Evolutionary conservation across 2,888 invertebrate genomes (phyloP).

Genomic region (Unio delphinus): DNA sequence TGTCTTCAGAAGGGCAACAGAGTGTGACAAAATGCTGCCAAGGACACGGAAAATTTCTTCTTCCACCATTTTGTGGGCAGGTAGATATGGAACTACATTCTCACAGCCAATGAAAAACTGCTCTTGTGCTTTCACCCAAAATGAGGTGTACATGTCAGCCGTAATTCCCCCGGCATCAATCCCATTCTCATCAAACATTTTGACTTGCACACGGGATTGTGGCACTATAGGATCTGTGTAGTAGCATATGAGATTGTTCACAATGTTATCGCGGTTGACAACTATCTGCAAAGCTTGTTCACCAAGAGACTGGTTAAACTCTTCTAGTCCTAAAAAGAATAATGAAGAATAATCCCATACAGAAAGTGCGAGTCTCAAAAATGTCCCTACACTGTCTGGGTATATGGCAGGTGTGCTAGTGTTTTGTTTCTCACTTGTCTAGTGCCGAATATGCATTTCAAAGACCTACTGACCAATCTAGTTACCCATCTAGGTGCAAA

Average conservation of each 20-base stretch:
- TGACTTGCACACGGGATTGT: conserved; percentile 20
- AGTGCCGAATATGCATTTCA: too few species aligned
- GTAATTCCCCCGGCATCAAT: conserved; percentile 32
- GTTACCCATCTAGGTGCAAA: too few species aligned
- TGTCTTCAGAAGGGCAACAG: conserved; percentile 24
- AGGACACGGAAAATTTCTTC: conserved; percentile 22
- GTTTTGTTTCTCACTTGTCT: too few species aligned
- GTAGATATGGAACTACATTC: conserved; percentile 25
- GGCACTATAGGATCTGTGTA: conserved; percentile 29
- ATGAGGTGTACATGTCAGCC: conserved; percentile 30
- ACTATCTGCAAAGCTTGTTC: conserved; percentile 8
- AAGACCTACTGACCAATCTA: too few species aligned
- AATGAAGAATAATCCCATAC: neutral
- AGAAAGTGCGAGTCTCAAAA: too few species aligned
- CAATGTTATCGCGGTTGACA: conserved; percentile 19
- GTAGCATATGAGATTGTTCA: conserved; percentile 21
- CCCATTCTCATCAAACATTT: conserved; percentile 31
- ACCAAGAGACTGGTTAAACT: conserved; percentile 9
- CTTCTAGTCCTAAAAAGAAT: conserved; percentile 11
- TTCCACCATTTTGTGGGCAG: conserved; percentile 24
- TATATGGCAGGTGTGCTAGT: too few species aligned
- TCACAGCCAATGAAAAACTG: conserved; percentile 19
- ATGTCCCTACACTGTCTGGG: too few species aligned
- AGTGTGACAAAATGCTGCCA: conserved; percentile 32
- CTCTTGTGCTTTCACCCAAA: conserved; percentile 23